Evolutionary conservation across 64 coral and sea anemone genomes (phyloP).

Genomic region (Cladopsammia gracilis): DNA sequence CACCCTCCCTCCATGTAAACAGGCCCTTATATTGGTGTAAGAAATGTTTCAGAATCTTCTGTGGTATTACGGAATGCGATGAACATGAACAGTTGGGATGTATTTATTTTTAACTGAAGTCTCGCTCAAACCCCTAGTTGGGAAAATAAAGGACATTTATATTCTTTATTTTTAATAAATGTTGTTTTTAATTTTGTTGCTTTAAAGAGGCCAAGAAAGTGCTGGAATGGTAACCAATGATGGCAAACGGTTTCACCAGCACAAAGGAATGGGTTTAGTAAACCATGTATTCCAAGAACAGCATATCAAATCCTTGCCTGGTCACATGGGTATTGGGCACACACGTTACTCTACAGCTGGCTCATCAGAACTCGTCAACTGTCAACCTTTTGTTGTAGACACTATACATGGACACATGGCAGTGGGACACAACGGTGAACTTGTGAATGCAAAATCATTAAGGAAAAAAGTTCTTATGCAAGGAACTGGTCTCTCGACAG

Average conservation of each 20-base stretch:
- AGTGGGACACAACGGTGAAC: conserved; percentile 95
- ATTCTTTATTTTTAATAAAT: no score
- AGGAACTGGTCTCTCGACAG: conserved; percentile 87
- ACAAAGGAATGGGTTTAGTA: conserved; percentile 97
- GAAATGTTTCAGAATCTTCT: no score
- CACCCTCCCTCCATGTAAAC: no score
- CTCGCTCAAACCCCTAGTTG: no score
- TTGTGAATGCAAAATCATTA: conserved; percentile 94
- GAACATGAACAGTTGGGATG: no score
- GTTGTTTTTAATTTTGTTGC: neutral
- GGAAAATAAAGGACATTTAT: no score
- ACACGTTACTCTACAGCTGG: conserved; percentile 97
- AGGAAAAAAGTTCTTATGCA: conserved; percentile 79
- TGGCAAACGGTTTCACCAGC: conserved; percentile 76
- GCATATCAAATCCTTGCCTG: conserved; percentile 78
- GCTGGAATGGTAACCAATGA: conserved; percentile 96
- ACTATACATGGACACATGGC: conserved; percentile 93
- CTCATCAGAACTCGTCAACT: conserved; percentile 89
- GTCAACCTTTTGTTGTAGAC: conserved; percentile 98
- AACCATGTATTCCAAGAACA: conserved; percentile 84
- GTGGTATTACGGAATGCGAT: no score
- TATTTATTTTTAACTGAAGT: no score
- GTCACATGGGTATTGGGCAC: conserved; percentile 97
- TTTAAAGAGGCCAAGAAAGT: conserved; percentile 95
- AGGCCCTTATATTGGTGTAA: no score